Percentiles rank a stretch among this genome's conserved stretches.
Evolutionary conservation across 1,140 invertebrate genomes (phyloP).

Genomic region (Atta cephalotes): DNA sequence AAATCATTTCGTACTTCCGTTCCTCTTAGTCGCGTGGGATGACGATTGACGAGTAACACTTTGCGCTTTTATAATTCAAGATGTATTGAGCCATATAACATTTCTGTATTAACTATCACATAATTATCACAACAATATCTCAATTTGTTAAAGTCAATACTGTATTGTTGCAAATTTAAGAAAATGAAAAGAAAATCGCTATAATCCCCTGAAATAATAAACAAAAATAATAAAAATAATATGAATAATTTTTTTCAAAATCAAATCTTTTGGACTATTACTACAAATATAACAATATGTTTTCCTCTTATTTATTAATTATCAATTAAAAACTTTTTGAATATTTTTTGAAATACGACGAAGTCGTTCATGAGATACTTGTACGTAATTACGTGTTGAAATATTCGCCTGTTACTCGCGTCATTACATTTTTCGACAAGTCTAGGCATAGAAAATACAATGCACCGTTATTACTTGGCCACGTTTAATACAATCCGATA

Average conservation of each 20-base stretch:
- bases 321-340: not conserved
- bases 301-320: slow-evolving; percentile 10
- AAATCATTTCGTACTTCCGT: slow-evolving; percentile 45
- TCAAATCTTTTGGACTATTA: not conserved
- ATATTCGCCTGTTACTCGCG: not conserved
- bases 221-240: not conserved
- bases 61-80: not conserved
- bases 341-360: slow-evolving; percentile 15
- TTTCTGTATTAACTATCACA: not conserved
- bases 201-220: not conserved
- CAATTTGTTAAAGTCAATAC: not conserved
- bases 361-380: not conserved
- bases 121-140: not conserved
- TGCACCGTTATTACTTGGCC: slow-evolving; percentile 38
- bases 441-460: slow-evolving; percentile 34
- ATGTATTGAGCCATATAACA: not conserved
- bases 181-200: not conserved
- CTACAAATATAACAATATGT: not conserved
- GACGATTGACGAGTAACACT: not conserved
- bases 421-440: slow-evolving; percentile 45
- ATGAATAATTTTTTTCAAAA: not conserved
- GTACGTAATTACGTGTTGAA: slow-evolving; percentile 2
- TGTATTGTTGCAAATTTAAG: not conserved
- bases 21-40: slow-evolving; percentile 7
- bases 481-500: slow-evolving; percentile 62